These are phyloP conservation scores for Sapayoa aenigma DNA, from an alignment of 2,113 vertebrate genomes.

Conservation along the genomic window DNA sequence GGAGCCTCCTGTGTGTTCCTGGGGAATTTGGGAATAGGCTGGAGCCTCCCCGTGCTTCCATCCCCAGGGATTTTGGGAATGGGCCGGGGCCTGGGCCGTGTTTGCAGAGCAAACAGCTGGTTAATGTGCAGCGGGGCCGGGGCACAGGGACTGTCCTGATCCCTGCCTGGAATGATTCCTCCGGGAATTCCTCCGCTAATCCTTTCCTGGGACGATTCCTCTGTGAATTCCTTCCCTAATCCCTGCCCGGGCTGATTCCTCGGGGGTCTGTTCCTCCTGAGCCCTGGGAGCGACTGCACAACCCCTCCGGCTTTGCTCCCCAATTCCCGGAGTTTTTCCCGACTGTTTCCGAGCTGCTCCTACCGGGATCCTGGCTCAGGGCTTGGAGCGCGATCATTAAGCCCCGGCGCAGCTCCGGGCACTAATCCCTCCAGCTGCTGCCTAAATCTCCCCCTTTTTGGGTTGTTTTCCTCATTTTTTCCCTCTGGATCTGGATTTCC, in stretches of 20 bases:
- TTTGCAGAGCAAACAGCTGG: constrained; percentile 44
- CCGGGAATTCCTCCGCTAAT: accelerated
- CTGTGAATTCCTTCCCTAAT: background rate
- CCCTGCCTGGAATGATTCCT: background rate
- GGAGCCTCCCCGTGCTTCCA: background rate
- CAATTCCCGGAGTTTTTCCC: background rate
- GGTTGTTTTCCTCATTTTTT: background rate
- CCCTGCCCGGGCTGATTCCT: background rate
- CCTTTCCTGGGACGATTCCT: background rate
- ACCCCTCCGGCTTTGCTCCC: accelerated
- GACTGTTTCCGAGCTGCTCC: background rate
- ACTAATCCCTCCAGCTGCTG: constrained; percentile 38
- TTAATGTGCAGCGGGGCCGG: constrained; percentile 35
- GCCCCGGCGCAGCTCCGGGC: background rate
- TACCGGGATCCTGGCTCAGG: background rate
- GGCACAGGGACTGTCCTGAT: background rate
- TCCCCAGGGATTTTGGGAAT: background rate
- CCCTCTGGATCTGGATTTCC: background rate
- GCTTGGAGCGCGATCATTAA: background rate
- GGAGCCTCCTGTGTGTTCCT: background rate
- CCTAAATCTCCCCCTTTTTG: background rate
- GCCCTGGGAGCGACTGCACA: background rate
- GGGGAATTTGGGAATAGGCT: background rate
- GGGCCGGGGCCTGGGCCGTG: background rate
- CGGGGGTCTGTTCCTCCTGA: accelerated